Evolutionary conservation across 1,140 invertebrate species (phyloP).

Genomic region (Hylyphantes graminicola): DNA sequence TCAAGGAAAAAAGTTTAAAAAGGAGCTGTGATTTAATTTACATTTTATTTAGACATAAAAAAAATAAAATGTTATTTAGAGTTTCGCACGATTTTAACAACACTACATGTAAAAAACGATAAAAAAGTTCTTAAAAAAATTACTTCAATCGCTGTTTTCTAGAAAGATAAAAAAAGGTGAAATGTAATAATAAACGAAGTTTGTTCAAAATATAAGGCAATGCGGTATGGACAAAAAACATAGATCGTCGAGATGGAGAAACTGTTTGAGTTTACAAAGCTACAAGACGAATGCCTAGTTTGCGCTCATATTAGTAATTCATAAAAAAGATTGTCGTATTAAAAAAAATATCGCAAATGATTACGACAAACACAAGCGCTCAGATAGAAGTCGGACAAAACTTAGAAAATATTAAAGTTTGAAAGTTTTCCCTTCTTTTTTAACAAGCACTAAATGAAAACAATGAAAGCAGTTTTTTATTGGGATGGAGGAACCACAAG

Average conservation of each 20-base stretch:
- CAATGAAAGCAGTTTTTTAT: conserved; percentile 43
- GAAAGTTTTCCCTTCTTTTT: conserved; percentile 55
- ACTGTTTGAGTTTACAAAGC: conserved; percentile 32
- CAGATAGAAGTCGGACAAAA: conserved; percentile 16
- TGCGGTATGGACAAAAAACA: neutral
- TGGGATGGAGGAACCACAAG: conserved; percentile 19
- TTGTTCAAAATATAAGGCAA: neutral
- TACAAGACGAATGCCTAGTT: neutral
- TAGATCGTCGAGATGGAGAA: conserved; percentile 11
- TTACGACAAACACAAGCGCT: neutral
- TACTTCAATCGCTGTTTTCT: conserved; percentile 29
- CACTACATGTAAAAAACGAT: conserved; percentile 6
- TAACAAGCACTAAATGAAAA: conserved; percentile 59
- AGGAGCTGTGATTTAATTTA: conserved; percentile 26
- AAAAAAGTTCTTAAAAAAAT: conserved; percentile 34
- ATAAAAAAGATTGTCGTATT: conserved; percentile 36
- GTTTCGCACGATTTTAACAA: conserved; percentile 32
- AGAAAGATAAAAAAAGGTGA: conserved; percentile 5
- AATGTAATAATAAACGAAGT: conserved; percentile 13
- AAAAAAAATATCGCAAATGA: too few species aligned
- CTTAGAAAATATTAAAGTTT: conserved; percentile 61
- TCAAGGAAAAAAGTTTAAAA: conserved; percentile 3
- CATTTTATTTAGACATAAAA: conserved; percentile 19
- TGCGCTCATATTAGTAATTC: conserved; percentile 37
- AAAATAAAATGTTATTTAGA: conserved; percentile 28